phyloP scores from a whole-genome alignment of 2,113 vertebrate species.

The Platycercus adscitus region DNA sequence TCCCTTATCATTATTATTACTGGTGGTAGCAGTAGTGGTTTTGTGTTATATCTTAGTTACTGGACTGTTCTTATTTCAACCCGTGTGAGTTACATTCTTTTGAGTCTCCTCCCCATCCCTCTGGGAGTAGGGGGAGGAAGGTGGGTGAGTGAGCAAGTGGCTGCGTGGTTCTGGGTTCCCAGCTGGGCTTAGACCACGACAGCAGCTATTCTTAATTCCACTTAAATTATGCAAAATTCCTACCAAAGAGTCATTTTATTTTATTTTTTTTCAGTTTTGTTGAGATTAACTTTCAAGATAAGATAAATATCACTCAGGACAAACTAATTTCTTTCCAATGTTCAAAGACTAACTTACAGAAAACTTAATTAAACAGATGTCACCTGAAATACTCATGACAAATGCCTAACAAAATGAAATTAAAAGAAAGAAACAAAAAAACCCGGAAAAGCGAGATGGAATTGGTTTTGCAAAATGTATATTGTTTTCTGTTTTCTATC shows the following conservation, averaged over 20 bases:
- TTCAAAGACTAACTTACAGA: neutral
- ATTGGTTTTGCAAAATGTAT: neutral
- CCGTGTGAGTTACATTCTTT: no score
- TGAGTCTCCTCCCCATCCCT: no score
- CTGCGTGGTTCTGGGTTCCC: no score
- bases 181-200: no score
- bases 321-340: neutral
- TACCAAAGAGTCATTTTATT: neutral
- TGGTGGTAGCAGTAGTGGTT: no score
- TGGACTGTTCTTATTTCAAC: no score
- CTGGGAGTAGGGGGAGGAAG: no score
- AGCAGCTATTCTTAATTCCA: neutral
- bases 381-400: neutral
- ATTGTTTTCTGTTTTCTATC: neutral
- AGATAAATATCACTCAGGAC: neutral
- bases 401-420: accelerated
- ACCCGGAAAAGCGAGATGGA: neutral
- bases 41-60: no score
- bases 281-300: neutral
- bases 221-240: neutral
- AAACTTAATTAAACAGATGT: neutral
- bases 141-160: no score
- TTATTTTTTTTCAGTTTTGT: neutral
- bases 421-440: neutral
- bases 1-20: no score